Evolutionary conservation across 2,797 vertebrate genomes (phyloP).

Genomic region (Echeneis naucrates): DNA sequence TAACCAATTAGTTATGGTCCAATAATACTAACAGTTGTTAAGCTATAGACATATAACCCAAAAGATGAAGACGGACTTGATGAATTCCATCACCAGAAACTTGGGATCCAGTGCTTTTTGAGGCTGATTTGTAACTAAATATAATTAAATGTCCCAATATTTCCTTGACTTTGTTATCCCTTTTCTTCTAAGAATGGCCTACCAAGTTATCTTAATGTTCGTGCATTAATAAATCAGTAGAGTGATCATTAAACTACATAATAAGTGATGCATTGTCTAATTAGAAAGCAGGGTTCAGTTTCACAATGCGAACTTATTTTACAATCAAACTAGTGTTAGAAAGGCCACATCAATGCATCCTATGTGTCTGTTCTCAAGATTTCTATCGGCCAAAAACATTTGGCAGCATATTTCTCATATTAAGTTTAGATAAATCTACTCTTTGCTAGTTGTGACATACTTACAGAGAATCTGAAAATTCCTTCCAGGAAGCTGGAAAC

Average conservation of each 20-base stretch:
- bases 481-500: constrained; percentile 17
- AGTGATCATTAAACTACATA: not conserved
- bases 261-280: not conserved
- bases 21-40: not conserved
- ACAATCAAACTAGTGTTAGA: too few relatives aligned
- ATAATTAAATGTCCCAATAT: not conserved
- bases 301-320: not conserved
- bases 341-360: too few relatives aligned
- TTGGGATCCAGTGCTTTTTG: not conserved
- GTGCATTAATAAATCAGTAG: not conserved
- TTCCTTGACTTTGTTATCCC: not conserved
- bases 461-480: constrained; percentile 17
- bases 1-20: not conserved
- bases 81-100: not conserved
- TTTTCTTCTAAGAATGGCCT: not conserved
- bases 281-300: not conserved
- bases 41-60: not conserved
- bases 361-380: not conserved
- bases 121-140: constrained; percentile 3
- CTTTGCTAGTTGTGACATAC: not conserved
- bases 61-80: not conserved
- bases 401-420: not conserved
- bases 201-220: not conserved
- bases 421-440: constrained; percentile 2
- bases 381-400: not conserved